A percentile compares a stretch with the other conserved stretches of the same genome.
Evolutionary conservation across 2,113 vertebrate species (phyloP).

Genomic region (Pygoscelis adeliae): DNA sequence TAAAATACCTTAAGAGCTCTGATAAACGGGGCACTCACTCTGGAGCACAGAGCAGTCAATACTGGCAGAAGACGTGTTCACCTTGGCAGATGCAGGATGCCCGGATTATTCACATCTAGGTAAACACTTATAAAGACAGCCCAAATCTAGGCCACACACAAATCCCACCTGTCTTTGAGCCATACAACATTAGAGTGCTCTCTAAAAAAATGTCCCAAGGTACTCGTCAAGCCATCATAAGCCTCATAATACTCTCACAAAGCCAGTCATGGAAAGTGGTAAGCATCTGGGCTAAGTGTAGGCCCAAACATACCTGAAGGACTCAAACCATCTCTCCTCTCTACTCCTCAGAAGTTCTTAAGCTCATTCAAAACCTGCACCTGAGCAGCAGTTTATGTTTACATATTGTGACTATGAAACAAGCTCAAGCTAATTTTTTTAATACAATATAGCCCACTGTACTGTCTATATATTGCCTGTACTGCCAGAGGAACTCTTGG

Average conservation of each 20-base stretch:
- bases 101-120: neutral
- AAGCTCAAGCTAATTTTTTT: neutral
- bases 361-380: neutral
- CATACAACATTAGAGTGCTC: neutral
- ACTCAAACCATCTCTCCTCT: neutral
- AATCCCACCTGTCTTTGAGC: neutral
- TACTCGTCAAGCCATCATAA: neutral
- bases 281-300: neutral
- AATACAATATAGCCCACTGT: neutral
- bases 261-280: neutral
- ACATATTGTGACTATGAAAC: neutral
- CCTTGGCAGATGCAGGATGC: neutral
- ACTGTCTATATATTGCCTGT: neutral
- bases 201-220: neutral
- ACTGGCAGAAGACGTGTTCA: neutral
- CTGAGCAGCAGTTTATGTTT: neutral
- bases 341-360: neutral
- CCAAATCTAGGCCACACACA: neutral
- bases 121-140: neutral
- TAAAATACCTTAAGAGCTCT: neutral
- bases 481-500: neutral
- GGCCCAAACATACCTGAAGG: neutral
- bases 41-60: neutral
- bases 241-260: neutral
- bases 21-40: neutral